Evolutionary conservation across 2,888 invertebrate species (phyloP).

Genomic region (Cantharis rufa): DNA sequence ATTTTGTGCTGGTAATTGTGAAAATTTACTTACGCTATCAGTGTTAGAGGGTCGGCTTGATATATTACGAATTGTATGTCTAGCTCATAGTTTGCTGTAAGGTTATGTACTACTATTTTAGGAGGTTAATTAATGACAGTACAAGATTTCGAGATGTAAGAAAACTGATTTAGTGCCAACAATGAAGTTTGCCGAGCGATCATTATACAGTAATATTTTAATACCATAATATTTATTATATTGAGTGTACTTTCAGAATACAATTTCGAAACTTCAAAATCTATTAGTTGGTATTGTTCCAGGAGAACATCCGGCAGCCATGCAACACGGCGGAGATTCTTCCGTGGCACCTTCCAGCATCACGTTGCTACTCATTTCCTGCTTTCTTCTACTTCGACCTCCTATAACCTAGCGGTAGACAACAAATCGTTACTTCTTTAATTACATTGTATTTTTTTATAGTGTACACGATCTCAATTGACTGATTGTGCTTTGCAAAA

Average conservation of each 20-base stretch:
- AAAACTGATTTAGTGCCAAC: not conserved
- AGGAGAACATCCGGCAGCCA: conserved; percentile 86
- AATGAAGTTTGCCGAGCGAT: not conserved
- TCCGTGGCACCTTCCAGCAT: conserved; percentile 32
- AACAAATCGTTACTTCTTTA: not conserved
- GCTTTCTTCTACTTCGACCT: conserved; percentile 32
- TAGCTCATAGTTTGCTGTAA: not conserved
- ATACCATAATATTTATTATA: not conserved
- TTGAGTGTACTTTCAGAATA: not conserved
- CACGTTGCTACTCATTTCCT: conserved; percentile 19
- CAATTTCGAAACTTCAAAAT: conserved; percentile 6
- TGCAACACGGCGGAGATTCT: conserved; percentile 71
- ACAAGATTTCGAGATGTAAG: not conserved
- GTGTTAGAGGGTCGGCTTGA: not conserved
- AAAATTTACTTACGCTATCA: not conserved
- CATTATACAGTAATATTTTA: not conserved
- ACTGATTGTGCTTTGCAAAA: conserved; percentile 34
- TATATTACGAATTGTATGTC: not conserved
- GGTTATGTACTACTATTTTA: not conserved
- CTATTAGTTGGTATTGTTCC: conserved; percentile 52
- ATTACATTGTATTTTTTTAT: not conserved
- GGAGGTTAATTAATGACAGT: conserved; percentile 1
- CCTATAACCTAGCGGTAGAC: conserved; percentile 40
- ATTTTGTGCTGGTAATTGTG: conserved; percentile 1
- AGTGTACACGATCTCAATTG: conserved; percentile 14